Base-by-base conservation (phyloP, 2,797 vertebrate species). In the Thalassophryne amazonica region DNA sequence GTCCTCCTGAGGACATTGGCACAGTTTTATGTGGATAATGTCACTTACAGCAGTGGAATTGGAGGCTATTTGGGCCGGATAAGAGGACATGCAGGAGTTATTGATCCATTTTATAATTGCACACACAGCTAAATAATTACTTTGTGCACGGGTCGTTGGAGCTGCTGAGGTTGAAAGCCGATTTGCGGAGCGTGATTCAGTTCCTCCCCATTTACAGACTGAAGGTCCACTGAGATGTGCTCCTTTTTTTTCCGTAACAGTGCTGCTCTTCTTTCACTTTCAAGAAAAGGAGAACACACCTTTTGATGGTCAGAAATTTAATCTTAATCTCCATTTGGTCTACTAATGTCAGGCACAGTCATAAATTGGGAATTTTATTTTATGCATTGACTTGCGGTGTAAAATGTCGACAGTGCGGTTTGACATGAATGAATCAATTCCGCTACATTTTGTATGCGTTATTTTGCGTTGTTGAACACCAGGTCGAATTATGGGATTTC, bases 21-120 rank as follows among this genome's bases (percentile, higher is more conserved):
- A 25, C n/a, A n/a, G n/a, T 58, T 53, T 30, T 54, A 41, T 25
- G 15, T 9, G 7, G 7, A 27, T 23, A 19, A 19, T 49, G 29
- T 50, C 54, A 56, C 68, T 63, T 66, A 42, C 34, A 61, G 65
- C 13, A 22, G 22, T 13, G 30, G 30, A 35, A 39, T 3, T 5
- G 13, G 40, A 47, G 27, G 38, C 35, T 29, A 60, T 62, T 67
- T 73, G 57, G 32, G 14, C 38, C 18, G 19, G 40, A 60, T 42
- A 22, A 34, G 42, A 29, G 24, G 30, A 33, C 34, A 48, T 32
- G 43, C 38, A 38, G 35, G 39, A 35, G 36, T 48, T 77, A 74
- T 67, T 72, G 60, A 86, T 76, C 55, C 28, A 27, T 63, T 33
- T 25, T 62, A 56, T 81, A 66, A 78, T 54, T 68, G 60, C 49